Base-by-base conservation (phyloP, 2,113 vertebrate genomes). In the Sceloporus tristichus region DNA sequence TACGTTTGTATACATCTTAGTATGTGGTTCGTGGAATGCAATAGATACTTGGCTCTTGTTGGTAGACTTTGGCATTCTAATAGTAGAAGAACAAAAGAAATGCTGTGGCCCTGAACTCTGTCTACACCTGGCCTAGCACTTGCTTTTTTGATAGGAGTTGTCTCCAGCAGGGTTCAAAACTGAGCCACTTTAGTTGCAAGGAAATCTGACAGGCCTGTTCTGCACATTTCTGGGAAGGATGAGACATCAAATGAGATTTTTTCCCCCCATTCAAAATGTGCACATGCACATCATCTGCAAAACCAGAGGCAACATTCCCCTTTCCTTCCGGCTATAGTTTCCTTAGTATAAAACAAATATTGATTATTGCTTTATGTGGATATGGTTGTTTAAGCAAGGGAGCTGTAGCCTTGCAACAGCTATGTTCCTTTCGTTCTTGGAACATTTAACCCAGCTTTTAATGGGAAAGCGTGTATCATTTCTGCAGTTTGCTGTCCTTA, bases 391-490 rank as follows among this genome's bases (percentile, higher is more conserved):
- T 83, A 21, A 89, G 53, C 34, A 25, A 70, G 14, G n/a, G 82
- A 82, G 78, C 79, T 23, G 80, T 66, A 84, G 5, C 38, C 16
- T 83, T 21, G 27, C 86, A 76, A 1, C 88, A 85, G 0, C 71
- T 54, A 59, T 19, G 42, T 73, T 53, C 79, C 54, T 0, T 87
- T 73, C 29, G 71, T 68, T 53, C 11, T 21, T 16, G 5, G 59
- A 75, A 68, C 79, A 56, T 70, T 85, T 82, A 42, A 65, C 73
- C 21, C 48, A 90, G 16, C 21, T 71, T 79, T 85, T 87, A 10
- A 0, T 0, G 4, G 68, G 85, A 42, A 38, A 34, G 21, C 2
- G 23, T 68, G 66, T 48, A 59, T 19, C 9, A 5, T 66, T 82
- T 66, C 38, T 40, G 1, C 29, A 27, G 42, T 10, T 65, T 34